Conservation (phyloP, 2,113 vertebrate species). For the Reinhardtius hippoglossoides region DNA sequence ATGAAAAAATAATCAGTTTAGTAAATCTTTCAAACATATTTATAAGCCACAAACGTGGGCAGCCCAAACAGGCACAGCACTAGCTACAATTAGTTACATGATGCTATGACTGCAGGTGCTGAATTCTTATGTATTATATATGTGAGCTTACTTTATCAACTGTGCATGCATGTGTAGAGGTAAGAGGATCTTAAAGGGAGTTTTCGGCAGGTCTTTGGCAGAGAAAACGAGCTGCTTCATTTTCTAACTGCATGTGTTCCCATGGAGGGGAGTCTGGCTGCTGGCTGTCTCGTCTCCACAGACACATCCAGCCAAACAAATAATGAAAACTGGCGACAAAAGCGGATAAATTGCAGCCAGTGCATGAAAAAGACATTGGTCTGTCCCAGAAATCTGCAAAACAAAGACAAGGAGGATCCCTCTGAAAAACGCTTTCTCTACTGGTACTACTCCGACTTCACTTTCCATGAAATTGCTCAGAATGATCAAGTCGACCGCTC, state of each 20-base stretch:
- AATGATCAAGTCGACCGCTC: conserved; percentile 40
- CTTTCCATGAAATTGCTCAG: conserved; percentile 33
- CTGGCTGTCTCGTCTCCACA: conserved; percentile 45
- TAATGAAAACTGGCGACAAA: conserved; percentile 40
- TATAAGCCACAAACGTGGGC: no score
- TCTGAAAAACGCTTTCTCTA: background rate
- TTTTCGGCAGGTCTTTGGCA: conserved; percentile 25
- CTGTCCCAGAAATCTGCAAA: conserved; percentile 57
- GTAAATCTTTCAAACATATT: no score
- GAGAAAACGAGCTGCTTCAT: conserved; percentile 30
- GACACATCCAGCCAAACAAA: conserved; percentile 36
- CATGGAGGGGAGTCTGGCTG: conserved; percentile 38
- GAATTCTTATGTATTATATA: background rate
- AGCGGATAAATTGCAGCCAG: conserved; percentile 45
- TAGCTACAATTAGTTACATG: background rate
- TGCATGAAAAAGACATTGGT: conserved; percentile 34
- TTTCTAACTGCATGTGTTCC: conserved; percentile 44
- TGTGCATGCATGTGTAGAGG: background rate
- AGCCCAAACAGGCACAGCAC: no score
- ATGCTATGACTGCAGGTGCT: background rate
- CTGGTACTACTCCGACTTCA: conserved; percentile 33
- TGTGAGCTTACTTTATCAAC: background rate
- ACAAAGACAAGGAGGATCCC: conserved; percentile 39
- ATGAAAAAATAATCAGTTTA: no score
- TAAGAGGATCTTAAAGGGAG: background rate